These are phyloP conservation scores for Setophaga petechia DNA, from an alignment of 2,113 vertebrate species.

Conservation along the genomic window DNA sequence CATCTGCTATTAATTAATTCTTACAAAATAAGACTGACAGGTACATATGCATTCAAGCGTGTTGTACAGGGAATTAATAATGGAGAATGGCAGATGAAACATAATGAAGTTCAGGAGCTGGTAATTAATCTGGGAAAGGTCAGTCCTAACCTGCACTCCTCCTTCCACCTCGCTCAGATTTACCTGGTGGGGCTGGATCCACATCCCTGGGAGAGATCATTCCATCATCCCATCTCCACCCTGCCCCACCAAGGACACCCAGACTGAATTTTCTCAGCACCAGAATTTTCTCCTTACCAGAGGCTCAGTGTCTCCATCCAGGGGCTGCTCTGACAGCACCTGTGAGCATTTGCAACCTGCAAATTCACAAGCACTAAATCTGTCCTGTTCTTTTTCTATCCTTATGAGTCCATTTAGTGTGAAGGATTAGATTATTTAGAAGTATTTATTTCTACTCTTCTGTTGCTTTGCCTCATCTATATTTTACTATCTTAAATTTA, in stretches of 20 bases:
- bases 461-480: background rate
- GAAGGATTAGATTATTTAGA: background rate
- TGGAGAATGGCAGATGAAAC: constrained; percentile 38
- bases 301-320: background rate
- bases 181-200: background rate
- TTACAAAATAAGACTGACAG: constrained; percentile 64
- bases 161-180: background rate
- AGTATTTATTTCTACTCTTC: background rate
- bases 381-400: background rate
- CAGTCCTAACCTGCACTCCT: background rate
- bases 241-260: background rate
- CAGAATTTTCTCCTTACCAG: background rate
- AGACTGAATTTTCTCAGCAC: background rate
- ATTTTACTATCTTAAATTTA: background rate
- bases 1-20: constrained; percentile 61
- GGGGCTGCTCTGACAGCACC: background rate
- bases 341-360: background rate
- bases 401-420: background rate
- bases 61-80: constrained; percentile 62
- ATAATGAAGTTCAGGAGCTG: constrained; percentile 46
- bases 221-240: background rate
- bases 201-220: background rate
- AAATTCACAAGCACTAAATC: background rate
- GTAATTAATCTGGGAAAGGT: constrained; percentile 61
- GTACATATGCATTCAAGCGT: constrained; percentile 61